A percentile compares a stretch with the other conserved stretches of the same genome.
phyloP scores from a whole-genome alignment of 2,113 vertebrate species.

The Heterocephalus glaber region DNA sequence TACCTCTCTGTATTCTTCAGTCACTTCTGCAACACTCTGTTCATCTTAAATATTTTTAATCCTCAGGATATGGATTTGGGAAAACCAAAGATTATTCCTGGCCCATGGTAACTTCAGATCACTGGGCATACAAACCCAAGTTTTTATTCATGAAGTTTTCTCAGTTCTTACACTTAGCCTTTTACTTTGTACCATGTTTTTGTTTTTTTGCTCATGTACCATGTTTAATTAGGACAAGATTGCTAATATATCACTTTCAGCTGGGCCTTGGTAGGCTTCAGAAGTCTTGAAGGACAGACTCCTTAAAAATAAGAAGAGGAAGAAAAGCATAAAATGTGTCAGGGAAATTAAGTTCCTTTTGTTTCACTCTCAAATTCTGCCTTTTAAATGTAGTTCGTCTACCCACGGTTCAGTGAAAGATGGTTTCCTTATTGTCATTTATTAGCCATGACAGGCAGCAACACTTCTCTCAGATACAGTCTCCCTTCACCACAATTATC shows the following conservation, averaged over 20 bases:
- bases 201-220: too few species aligned
- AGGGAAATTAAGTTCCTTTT: not conserved
- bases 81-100: not conserved
- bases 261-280: not conserved
- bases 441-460: constrained; percentile 38
- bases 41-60: not conserved
- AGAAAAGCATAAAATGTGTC: not conserved
- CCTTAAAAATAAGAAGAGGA: not conserved
- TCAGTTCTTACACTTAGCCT: not conserved
- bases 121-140: too few species aligned
- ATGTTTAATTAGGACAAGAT: constrained; percentile 34
- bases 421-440: constrained; percentile 33
- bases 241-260: not conserved
- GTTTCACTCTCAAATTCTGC: not conserved
- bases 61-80: not conserved
- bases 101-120: not conserved
- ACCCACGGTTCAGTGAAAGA: not conserved
- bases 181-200: constrained; percentile 2
- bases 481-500: constrained; percentile 57
- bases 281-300: constrained; percentile 18
- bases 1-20: not conserved
- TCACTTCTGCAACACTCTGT: not conserved
- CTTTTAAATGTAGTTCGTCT: constrained; percentile 42
- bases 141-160: not conserved
- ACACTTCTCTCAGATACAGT: constrained; percentile 27